Evolutionary conservation across 2,888 invertebrate genomes (phyloP), one percentile per base, ranked within the genome.

Genomic region (Lasius platythorax): DNA sequence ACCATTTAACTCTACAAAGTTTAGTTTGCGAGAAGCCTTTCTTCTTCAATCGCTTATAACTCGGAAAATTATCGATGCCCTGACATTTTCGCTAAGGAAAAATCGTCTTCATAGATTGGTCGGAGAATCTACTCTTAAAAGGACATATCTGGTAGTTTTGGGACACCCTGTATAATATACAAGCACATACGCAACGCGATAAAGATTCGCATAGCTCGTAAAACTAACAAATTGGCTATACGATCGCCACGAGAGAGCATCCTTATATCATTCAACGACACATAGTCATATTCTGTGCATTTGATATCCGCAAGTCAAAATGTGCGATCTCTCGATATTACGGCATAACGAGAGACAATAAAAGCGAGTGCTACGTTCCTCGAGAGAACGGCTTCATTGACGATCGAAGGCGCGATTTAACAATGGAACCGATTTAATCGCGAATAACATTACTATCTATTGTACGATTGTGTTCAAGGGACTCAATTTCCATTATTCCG

Each of bases 161-260:
- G 15, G 15, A 53, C 50, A n/a, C n/a, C 50, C 18, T 53, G 50
- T 50, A 53, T 18, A 53, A 53, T 53, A 53, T 53, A 53, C 50
- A n/a, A 12, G n/a, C 28, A 53, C 40, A 30, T 53, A 56, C 56
- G 58, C 30, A 53, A 28, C 40, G 23, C 46, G 79, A 72, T 72
- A 67, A 64, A 88, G 82, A 84, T 75, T 85, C 76, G 67, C 68
- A 84, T 18, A 53, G 81, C 79, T 88, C 87, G 86, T 90, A 91
- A 92, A 91, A 88, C 90, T 88, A 90, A 91, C 91, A 91, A 92
- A 92, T 92, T 92, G 91, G 91, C 88, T 85, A 90, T 89, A 91
- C 87, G 91, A 91, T 90, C 85, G 91, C 87, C 87, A 88, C 87
- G 87, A 85, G 86, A 84, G 81, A 86, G 81, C 63, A 43, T 64